phyloP scores from a whole-genome alignment of 1,140 invertebrate genomes.

The Dreissena polymorpha region DNA sequence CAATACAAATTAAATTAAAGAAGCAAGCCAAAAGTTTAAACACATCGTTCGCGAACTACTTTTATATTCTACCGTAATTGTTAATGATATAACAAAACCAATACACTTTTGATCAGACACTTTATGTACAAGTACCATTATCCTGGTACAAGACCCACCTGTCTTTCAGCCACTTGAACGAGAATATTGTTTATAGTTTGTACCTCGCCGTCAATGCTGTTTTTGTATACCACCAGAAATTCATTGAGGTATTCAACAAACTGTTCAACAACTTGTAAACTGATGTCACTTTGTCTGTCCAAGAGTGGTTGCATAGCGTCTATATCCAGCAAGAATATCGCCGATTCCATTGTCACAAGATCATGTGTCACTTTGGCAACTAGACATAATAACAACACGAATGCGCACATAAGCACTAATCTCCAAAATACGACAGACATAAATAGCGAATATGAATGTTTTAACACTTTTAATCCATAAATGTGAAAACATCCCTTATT shows the following conservation, averaged over 20 bases:
- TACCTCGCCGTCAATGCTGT: too few species aligned
- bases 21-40: too few species aligned
- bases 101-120: too few species aligned
- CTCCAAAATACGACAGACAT: constrained; percentile 69
- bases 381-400: constrained; percentile 65
- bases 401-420: constrained; percentile 61
- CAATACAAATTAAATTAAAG: too few species aligned
- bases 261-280: constrained; percentile 52
- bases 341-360: constrained; percentile 66
- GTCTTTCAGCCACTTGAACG: constrained; percentile 32
- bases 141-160: constrained; percentile 30
- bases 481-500: constrained; percentile 21
- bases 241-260: constrained; percentile 49
- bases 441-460: constrained; percentile 59
- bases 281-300: constrained; percentile 63
- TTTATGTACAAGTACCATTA: background rate
- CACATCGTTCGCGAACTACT: too few species aligned
- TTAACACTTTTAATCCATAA: constrained; percentile 32
- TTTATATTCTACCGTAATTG: too few species aligned
- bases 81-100: too few species aligned
- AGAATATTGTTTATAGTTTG: constrained; percentile 36
- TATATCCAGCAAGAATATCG: constrained; percentile 67
- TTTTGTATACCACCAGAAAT: constrained; percentile 38
- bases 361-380: constrained; percentile 67
- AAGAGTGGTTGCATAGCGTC: constrained; percentile 67